phyloP scores from a whole-genome alignment of 2,113 vertebrate genomes.

The Acrocephalus arundinaceus region DNA sequence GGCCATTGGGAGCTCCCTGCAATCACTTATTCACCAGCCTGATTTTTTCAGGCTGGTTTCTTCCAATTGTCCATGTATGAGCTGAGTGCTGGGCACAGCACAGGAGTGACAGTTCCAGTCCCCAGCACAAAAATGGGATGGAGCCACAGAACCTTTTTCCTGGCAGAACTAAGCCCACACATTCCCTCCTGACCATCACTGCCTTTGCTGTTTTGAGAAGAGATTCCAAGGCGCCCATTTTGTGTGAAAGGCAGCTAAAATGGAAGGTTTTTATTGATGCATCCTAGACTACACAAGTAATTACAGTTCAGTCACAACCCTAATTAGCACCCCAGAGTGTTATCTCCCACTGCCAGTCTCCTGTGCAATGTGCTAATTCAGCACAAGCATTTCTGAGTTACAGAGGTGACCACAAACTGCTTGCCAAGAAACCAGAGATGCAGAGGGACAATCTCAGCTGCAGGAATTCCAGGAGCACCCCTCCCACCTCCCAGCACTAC shows the following conservation, averaged over 20 bases:
- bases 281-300: background rate
- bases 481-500: background rate
- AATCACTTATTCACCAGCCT: background rate
- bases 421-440: background rate
- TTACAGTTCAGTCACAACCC: background rate
- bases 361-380: background rate
- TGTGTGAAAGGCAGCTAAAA: accelerated
- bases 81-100: background rate
- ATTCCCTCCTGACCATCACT: background rate
- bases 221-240: background rate
- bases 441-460: background rate
- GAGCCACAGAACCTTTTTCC: background rate
- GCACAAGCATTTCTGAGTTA: background rate
- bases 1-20: background rate
- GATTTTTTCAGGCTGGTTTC: background rate
- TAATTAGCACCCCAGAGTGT: background rate
- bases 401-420: background rate
- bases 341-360: background rate
- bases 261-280: background rate
- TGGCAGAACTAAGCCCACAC: background rate
- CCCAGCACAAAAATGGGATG: background rate
- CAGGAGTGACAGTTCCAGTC: background rate
- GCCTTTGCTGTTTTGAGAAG: background rate
- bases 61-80: background rate
- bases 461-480: background rate